Evolutionary conservation across 2,797 vertebrate genomes (phyloP).

Genomic region (Erithacus rubecula): DNA sequence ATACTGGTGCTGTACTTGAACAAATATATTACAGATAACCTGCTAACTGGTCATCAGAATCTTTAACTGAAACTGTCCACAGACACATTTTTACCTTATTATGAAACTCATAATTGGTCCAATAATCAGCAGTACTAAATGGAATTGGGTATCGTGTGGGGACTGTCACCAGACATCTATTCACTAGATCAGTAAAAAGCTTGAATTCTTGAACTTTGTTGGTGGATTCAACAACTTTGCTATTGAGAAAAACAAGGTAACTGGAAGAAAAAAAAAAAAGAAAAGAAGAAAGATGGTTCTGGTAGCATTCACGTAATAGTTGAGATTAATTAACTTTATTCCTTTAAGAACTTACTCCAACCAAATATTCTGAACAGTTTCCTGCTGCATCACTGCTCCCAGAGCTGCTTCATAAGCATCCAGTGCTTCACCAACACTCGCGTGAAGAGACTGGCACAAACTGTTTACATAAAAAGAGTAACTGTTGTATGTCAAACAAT

Average conservation of each 20-base stretch:
- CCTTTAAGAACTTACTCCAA: slow-evolving; percentile 88
- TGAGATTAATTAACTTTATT: neutral
- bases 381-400: slow-evolving; percentile 82
- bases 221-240: slow-evolving; percentile 76
- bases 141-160: slow-evolving; percentile 87
- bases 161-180: slow-evolving; percentile 91
- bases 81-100: slow-evolving; percentile 84
- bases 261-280: slow-evolving; percentile 73
- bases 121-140: slow-evolving; percentile 90
- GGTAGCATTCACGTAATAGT: neutral
- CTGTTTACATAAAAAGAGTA: slow-evolving; percentile 70
- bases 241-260: slow-evolving; percentile 91
- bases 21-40: neutral
- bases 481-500: neutral
- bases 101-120: slow-evolving; percentile 95
- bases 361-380: slow-evolving; percentile 91
- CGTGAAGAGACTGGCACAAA: slow-evolving; percentile 88
- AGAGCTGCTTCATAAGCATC: slow-evolving; percentile 92
- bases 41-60: neutral
- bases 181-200: slow-evolving; percentile 88
- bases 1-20: neutral
- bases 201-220: slow-evolving; percentile 80
- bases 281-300: neutral
- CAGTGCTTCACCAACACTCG: slow-evolving; percentile 77
- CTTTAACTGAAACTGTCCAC: neutral